These are phyloP conservation scores for Mythimna impura DNA, from an alignment of 2,888 invertebrate species.

Conservation along the genomic window DNA sequence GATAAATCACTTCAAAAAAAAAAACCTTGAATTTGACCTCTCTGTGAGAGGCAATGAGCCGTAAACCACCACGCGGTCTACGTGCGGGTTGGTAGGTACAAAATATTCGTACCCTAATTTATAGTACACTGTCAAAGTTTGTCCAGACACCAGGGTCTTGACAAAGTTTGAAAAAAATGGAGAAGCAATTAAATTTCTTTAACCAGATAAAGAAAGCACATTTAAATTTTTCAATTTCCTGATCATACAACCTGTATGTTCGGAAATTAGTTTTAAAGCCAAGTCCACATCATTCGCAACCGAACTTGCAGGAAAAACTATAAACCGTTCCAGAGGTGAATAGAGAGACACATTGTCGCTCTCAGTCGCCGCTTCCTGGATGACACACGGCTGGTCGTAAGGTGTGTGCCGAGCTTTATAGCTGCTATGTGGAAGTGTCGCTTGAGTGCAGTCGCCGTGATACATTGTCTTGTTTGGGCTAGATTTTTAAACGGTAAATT, in stretches of 20 bases:
- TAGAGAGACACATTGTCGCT: slow-evolving; percentile 58
- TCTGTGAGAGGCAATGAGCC: too few relatives aligned
- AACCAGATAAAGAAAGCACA: too few relatives aligned
- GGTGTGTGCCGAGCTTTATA: slow-evolving; percentile 57
- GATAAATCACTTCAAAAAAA: too few relatives aligned
- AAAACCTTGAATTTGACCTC: too few relatives aligned
- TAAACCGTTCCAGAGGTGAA: slow-evolving; percentile 62
- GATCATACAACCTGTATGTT: not conserved
- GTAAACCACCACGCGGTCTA: too few relatives aligned
- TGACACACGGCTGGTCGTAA: slow-evolving; percentile 48
- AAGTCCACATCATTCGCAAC: slow-evolving; percentile 42
- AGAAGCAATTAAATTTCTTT: too few relatives aligned
- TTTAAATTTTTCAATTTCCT: too few relatives aligned
- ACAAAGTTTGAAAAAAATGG: too few relatives aligned
- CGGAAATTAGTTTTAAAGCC: not conserved
- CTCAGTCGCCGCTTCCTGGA: slow-evolving; percentile 55
- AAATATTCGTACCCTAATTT: too few relatives aligned
- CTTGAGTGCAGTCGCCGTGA: slow-evolving; percentile 29
- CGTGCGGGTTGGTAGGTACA: too few relatives aligned
- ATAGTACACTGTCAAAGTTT: too few relatives aligned
- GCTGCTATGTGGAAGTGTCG: slow-evolving; percentile 22
- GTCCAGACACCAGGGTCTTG: too few relatives aligned
- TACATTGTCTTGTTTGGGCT: slow-evolving; percentile 36
- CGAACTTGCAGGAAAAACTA: slow-evolving; percentile 62
- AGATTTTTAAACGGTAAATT: slow-evolving; percentile 36